Conservation (phyloP, 2,113 vertebrate species). For the Illadopsis cleaveri region DNA sequence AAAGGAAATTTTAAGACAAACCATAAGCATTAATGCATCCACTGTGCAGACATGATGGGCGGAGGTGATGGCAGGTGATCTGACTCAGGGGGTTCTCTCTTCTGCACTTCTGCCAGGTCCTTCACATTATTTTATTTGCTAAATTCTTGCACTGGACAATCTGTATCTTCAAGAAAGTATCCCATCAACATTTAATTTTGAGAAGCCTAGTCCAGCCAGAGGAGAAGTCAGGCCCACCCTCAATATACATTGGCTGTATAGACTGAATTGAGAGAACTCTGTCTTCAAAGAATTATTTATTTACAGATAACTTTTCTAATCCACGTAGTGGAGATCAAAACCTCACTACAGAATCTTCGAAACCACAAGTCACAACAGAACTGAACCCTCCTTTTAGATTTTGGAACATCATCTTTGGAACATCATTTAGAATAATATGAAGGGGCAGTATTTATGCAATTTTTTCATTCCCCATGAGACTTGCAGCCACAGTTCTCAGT, state of each 20-base stretch:
- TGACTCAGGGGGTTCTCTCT: not conserved
- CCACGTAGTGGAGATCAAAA: not conserved
- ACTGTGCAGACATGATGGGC: accelerated
- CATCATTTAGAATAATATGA: not conserved
- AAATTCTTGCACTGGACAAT: not conserved
- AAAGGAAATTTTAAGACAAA: not conserved
- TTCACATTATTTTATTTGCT: not conserved
- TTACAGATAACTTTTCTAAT: constrained; percentile 19
- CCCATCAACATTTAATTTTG: not conserved
- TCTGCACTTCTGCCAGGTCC: not conserved
- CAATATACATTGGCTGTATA: not conserved
- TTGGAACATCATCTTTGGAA: not conserved
- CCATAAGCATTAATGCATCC: not conserved
- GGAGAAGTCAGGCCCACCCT: not conserved
- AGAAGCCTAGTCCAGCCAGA: not conserved
- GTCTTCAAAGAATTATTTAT: constrained; percentile 41
- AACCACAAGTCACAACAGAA: not conserved
- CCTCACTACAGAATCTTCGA: not conserved
- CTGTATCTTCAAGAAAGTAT: constrained; percentile 1
- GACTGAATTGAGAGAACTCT: not conserved
- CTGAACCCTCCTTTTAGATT: not conserved
- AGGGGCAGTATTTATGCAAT: not conserved
- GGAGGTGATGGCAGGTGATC: accelerated
- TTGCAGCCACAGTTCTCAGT: not conserved
- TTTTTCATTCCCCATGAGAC: not conserved